phyloP scores from a whole-genome alignment of 2,113 vertebrate genomes.

The Clarias batrachus region DNA sequence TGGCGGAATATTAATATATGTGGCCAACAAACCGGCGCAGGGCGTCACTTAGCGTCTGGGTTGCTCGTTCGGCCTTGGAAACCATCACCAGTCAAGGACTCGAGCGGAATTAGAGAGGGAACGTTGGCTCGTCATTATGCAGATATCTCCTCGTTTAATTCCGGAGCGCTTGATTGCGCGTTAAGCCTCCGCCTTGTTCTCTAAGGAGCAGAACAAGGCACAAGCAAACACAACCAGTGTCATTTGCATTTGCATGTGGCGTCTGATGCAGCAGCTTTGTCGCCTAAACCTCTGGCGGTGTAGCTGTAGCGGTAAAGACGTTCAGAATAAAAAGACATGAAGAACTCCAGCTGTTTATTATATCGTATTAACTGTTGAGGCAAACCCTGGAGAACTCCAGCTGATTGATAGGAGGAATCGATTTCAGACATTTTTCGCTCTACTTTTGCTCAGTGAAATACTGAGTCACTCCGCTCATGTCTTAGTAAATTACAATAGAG shows the following conservation, averaged over 20 bases:
- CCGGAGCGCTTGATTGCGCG: background rate
- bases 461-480: constrained; percentile 22
- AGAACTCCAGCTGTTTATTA: constrained; percentile 52
- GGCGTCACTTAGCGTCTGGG: constrained; percentile 44
- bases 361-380: constrained; percentile 49
- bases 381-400: constrained; percentile 23
- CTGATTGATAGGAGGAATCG: constrained; percentile 56
- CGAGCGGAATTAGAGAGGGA: constrained; percentile 25
- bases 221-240: background rate
- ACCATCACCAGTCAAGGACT: constrained; percentile 39
- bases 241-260: background rate
- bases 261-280: background rate
- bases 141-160: constrained; percentile 24
- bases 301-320: background rate
- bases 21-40: constrained; percentile 61
- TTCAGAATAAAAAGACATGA: constrained; percentile 49
- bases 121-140: constrained; percentile 30
- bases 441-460: background rate
- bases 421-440: constrained; percentile 45
- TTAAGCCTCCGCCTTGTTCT: background rate
- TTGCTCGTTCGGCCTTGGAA: constrained; percentile 41
- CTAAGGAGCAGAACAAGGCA: background rate
- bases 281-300: background rate
- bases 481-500: constrained; percentile 13
- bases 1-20: constrained; percentile 52